These are phyloP conservation scores for Stenotaenia linearis DNA, from an alignment of 2,888 invertebrate genomes.

Conservation along the genomic window DNA sequence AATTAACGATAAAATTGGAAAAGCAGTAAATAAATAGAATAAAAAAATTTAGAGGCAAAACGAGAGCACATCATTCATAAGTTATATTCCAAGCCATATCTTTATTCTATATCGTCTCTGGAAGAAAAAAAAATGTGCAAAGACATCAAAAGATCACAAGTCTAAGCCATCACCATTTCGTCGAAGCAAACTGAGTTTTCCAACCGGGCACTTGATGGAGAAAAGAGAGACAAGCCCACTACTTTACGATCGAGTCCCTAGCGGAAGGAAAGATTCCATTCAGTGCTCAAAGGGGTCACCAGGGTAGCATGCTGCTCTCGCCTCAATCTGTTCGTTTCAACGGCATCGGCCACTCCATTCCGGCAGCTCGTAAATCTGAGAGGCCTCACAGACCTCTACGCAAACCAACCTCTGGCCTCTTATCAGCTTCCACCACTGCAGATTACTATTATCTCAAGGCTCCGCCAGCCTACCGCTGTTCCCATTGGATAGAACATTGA, in stretches of 20 bases:
- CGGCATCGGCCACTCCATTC: constrained; percentile 23
- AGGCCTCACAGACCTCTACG: constrained; percentile 18
- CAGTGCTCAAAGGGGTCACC: constrained; percentile 26
- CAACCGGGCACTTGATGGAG: constrained; percentile 26
- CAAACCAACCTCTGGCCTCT: constrained; percentile 26
- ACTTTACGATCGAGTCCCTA: constrained; percentile 23
- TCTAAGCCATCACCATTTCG: constrained; percentile 22
- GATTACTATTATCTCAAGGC: constrained; percentile 26
- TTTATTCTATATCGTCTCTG: not conserved
- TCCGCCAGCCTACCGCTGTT: constrained; percentile 23
- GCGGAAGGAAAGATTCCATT: constrained; percentile 26
- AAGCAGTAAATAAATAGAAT: not conserved
- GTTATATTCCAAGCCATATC: constrained; percentile 20
- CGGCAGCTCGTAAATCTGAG: constrained; percentile 24
- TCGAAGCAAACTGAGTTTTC: constrained; percentile 20
- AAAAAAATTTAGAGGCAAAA: not conserved
- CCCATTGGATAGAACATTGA: constrained; percentile 19
- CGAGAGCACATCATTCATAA: not conserved
- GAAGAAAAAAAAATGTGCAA: constrained; percentile 3
- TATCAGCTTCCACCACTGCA: constrained; percentile 20
- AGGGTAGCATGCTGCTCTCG: constrained; percentile 26
- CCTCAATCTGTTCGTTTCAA: constrained; percentile 21
- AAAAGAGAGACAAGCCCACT: constrained; percentile 17
- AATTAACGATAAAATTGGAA: not conserved
- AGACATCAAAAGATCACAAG: constrained; percentile 26